phyloP scores from a whole-genome alignment of 2,113 vertebrate genomes.

The Sisor rabdophorus region DNA sequence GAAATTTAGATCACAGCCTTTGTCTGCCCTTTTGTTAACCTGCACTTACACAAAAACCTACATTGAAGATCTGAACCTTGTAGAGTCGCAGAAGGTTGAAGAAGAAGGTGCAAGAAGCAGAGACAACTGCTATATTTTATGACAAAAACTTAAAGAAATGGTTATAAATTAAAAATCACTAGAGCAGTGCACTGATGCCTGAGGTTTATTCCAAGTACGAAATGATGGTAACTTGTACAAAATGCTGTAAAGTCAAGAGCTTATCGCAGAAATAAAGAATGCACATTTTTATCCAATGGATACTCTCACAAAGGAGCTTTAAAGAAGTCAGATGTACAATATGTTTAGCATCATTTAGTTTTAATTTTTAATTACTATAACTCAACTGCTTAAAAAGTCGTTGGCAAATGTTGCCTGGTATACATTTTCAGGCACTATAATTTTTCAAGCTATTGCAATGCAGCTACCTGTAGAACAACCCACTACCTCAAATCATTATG shows the following conservation, averaged over 20 bases:
- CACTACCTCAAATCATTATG: no score
- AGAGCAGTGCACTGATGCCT: neutral
- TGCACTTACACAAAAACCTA: neutral
- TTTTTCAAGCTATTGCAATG: no score
- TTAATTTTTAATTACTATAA: neutral
- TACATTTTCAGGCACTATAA: no score
- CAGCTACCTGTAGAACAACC: no score
- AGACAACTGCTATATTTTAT: neutral
- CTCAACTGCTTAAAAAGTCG: no score
- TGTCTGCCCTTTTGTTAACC: neutral
- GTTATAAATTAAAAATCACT: neutral
- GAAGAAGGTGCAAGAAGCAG: no score
- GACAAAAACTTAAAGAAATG: neutral
- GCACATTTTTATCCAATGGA: neutral
- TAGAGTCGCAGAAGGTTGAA: no score
- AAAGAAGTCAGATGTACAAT: neutral
- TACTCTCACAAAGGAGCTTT: neutral
- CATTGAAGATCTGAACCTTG: no score
- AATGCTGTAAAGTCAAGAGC: neutral
- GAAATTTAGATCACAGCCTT: neutral
- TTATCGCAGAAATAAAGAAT: neutral
- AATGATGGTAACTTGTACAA: neutral
- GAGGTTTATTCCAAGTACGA: neutral
- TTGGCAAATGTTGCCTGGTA: no score
- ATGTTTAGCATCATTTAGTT: neutral